Percentiles rank a stretch among this genome's conserved stretches.
Conservation (phyloP, 64 coral and sea anemone genomes). For the Catalaphyllia jardinei region DNA sequence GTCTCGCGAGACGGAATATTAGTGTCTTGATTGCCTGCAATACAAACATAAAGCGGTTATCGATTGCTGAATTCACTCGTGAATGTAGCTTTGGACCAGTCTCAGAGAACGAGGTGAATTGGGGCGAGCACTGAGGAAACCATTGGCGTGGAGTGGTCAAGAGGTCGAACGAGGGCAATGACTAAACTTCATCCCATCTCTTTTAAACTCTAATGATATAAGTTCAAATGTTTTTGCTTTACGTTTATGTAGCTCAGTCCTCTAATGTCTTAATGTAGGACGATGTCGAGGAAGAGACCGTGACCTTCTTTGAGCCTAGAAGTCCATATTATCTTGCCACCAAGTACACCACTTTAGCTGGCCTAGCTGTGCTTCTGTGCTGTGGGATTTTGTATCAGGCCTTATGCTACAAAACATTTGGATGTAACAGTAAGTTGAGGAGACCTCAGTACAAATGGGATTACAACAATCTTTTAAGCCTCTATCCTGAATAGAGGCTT, state of each 20-base stretch:
- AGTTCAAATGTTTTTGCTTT: too few species aligned
- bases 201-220: background rate
- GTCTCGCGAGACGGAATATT: too few species aligned
- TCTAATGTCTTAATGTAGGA: background rate
- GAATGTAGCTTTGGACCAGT: too few species aligned
- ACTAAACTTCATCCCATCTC: too few species aligned
- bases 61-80: too few species aligned
- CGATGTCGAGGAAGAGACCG: background rate
- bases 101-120: too few species aligned
- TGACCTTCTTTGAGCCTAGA: conserved; percentile 17
- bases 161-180: too few species aligned
- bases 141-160: too few species aligned
- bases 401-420: background rate
- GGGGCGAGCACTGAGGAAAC: too few species aligned
- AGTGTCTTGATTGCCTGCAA: too few species aligned
- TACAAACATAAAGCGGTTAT: too few species aligned
- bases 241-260: background rate
- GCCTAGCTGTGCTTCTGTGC: background rate
- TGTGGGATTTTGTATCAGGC: conserved; percentile 20
- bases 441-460: background rate
- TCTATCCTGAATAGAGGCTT: too few species aligned
- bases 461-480: background rate
- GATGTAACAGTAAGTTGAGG: background rate
- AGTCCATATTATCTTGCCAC: conserved; percentile 13
- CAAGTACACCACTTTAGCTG: background rate